A percentile compares a stretch with the other conserved stretches of the same genome.
These are phyloP conservation scores for Sylvilagus floridanus DNA, from an alignment of 2,797 vertebrate genomes.

Conservation along the genomic window DNA sequence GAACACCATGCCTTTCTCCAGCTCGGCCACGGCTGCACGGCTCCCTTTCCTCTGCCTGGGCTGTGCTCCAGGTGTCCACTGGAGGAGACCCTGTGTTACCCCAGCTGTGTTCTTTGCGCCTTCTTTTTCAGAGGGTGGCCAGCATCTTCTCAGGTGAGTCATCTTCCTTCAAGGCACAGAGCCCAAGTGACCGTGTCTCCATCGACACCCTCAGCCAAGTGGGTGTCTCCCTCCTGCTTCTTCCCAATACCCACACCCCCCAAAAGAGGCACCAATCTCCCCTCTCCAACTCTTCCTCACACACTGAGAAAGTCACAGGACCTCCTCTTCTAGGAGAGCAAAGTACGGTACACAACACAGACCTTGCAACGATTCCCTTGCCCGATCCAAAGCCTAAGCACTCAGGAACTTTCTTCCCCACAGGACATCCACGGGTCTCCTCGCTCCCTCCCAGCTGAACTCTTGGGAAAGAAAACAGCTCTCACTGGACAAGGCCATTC, in stretches of 20 bases:
- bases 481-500: not conserved
- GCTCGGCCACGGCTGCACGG: slow-evolving; percentile 70
- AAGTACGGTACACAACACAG: not conserved
- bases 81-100: slow-evolving; percentile 70
- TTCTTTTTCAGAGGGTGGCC: not conserved
- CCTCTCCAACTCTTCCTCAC: not conserved
- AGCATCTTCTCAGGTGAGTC: not conserved
- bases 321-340: slow-evolving; percentile 6
- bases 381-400: not conserved
- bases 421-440: not conserved
- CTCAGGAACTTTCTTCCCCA: not conserved
- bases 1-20: slow-evolving; percentile 83
- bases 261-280: not conserved
- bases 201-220: not conserved
- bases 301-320: not conserved
- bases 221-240: not conserved
- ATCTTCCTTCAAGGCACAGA: slow-evolving; percentile 21
- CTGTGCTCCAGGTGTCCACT: slow-evolving; percentile 56
- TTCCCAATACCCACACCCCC: not conserved
- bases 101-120: not conserved
- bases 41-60: slow-evolving; percentile 73
- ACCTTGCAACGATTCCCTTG: not conserved
- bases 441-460: not conserved
- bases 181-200: not conserved
- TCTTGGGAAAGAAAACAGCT: not conserved